These are phyloP conservation scores for Carterocephalus palaemon DNA, from an alignment of 2,888 invertebrate species.

Conservation along the genomic window DNA sequence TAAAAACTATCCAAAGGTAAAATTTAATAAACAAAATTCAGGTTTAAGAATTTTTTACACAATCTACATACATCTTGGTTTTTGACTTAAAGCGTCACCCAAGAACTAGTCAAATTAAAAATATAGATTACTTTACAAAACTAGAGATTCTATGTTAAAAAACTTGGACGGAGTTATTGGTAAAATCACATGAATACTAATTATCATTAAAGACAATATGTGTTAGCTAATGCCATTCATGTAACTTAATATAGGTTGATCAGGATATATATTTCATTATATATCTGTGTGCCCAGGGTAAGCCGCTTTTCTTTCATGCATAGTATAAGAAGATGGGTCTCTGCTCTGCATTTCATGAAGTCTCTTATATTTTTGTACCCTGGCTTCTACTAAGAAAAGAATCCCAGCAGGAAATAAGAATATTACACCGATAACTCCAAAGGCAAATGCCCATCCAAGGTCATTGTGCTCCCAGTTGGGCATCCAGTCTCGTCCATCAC, in stretches of 20 bases:
- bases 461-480: conserved; percentile 97
- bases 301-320: conserved; percentile 81
- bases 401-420: conserved; percentile 86
- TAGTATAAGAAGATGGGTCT: conserved; percentile 82
- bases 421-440: conserved; percentile 89
- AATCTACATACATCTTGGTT: too few relatives aligned
- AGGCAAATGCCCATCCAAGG: conserved; percentile 95
- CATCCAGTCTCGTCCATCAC: conserved; percentile 96
- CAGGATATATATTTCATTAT: conserved; percentile 50
- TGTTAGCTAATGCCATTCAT: too few relatives aligned
- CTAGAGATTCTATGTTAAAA: background rate
- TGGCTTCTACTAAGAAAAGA: conserved; percentile 90
- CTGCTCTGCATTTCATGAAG: conserved; percentile 84
- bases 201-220: too few relatives aligned
- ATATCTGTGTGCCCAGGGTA: conserved; percentile 85
- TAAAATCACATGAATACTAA: too few relatives aligned
- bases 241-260: too few relatives aligned
- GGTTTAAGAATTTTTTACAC: too few relatives aligned
- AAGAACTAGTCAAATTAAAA: too few relatives aligned
- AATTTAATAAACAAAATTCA: too few relatives aligned
- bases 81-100: too few relatives aligned
- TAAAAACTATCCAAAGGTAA: too few relatives aligned
- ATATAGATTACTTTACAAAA: too few relatives aligned
- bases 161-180: conserved; percentile 32
- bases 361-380: conserved; percentile 86